Evolutionary conservation across 2,888 invertebrate genomes (phyloP).

Genomic region (Caenorhabditis virilis): DNA sequence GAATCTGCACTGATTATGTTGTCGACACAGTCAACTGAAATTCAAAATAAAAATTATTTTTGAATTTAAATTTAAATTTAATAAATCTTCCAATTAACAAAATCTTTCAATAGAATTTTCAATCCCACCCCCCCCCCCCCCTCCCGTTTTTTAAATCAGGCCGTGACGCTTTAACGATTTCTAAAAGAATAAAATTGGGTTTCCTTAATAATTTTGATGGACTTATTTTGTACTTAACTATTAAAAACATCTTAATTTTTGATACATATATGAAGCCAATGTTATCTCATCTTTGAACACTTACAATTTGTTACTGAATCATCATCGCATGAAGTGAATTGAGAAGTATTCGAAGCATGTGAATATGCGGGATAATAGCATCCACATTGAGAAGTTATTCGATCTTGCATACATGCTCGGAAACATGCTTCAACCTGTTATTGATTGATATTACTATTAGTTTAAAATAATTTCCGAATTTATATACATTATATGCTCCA

Average conservation of each 20-base stretch:
- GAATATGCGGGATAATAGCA: constrained; percentile 66
- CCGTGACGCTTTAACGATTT: no score
- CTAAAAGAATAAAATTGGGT: no score
- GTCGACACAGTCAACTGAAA: constrained; percentile 56
- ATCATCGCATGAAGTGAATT: constrained; percentile 37
- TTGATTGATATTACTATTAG: background rate
- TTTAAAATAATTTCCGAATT: background rate
- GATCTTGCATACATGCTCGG: constrained; percentile 69
- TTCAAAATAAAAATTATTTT: background rate
- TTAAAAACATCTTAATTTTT: no score
- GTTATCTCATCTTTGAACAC: no score
- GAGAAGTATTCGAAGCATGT: constrained; percentile 32
- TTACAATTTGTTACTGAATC: constrained; percentile 23
- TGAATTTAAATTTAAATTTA: no score
- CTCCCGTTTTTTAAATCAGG: no score
- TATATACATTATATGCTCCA: constrained; percentile 42
- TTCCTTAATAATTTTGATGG: no score
- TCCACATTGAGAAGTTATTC: constrained; percentile 64
- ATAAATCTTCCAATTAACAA: no score
- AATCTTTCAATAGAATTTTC: no score
- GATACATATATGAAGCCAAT: no score
- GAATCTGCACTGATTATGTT: constrained; percentile 43
- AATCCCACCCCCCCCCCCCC: no score
- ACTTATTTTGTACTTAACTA: no score
- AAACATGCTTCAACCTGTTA: constrained; percentile 68